Evolutionary conservation across 2,888 invertebrate species (phyloP), one percentile per base, ranked within the genome.

Genomic region (Dynastes hyllus): DNA sequence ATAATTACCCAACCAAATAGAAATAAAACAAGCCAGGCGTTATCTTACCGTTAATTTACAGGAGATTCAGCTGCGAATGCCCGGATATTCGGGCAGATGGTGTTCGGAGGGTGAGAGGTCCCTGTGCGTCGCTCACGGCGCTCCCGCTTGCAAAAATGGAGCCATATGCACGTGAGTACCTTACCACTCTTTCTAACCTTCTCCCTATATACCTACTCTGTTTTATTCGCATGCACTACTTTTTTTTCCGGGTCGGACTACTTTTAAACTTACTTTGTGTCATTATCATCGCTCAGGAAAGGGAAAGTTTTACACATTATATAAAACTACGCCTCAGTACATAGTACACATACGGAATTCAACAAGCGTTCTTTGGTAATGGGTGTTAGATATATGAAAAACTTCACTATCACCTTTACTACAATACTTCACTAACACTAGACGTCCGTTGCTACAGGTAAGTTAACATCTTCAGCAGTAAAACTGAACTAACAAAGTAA

Each of bases 131-230:
- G 91, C 92, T 78, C 91, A 91, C 63, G 91, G 91, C 79, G 90
- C 90, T 79, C 89, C 90, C 85, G 92, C 94, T 86, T 97, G 97
- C 89, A 92, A 93, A 88, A 96, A 96, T 85, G 95, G 94, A 53
- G 96, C 95, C 80, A 93, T 92, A 71, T 97, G 97, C 93, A 94
- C 95, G 97, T 97, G 92, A 91, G 89, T 85, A 69, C 37, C 66
- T 0, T 37, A n/a, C 45, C 9, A 37, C 32, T 51, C 11, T 63
- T 32, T 63, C 32, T 63, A 58, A 22, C 55, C 27, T 63, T 63
- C 8, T 63, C 32, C 27, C 29, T 63, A 69, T 58, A 58, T 63
- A 27, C 32, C 32, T 29, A 32, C 63, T 51, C 11, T 50, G 37
- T 63, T 77, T 71, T 70, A 58, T 78, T 70, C 13, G 29, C 13